phyloP scores from a whole-genome alignment of 2,797 vertebrate species.

The Ptychobarbus kaznakovi region DNA sequence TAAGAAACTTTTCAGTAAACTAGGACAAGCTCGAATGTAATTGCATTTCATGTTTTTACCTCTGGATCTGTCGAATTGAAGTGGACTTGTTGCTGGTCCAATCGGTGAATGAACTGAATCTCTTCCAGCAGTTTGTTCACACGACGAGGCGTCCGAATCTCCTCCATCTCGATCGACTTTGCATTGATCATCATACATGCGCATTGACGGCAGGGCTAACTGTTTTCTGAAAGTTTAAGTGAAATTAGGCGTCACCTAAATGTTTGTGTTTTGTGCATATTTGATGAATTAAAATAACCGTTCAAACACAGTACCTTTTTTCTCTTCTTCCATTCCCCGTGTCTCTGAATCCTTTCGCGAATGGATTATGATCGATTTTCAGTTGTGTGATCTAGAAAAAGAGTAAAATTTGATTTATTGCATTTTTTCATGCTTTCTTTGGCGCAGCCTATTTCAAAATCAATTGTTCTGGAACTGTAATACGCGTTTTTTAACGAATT shows the following conservation, averaged over 20 bases:
- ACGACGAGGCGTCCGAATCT: slow-evolving; percentile 91
- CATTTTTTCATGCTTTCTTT: neutral
- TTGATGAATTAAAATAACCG: neutral
- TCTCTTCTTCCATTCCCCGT: slow-evolving; percentile 94
- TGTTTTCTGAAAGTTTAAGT: slow-evolving; percentile 82
- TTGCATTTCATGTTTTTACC: slow-evolving; percentile 72
- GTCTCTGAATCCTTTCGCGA: slow-evolving; percentile 98
- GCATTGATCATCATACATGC: slow-evolving; percentile 84
- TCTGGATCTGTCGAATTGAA: slow-evolving; percentile 78
- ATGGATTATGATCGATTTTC: slow-evolving; percentile 98
- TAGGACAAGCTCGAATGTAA: neutral
- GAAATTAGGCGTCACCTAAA: slow-evolving; percentile 31
- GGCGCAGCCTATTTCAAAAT: neutral
- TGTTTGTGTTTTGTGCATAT: neutral
- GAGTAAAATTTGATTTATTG: slow-evolving; percentile 5
- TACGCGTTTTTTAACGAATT: neutral
- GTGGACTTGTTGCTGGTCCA: slow-evolving; percentile 80
- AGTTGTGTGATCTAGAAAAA: slow-evolving; percentile 86
- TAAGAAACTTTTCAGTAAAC: neutral
- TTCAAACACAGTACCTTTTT: slow-evolving; percentile 82
- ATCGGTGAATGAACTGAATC: slow-evolving; percentile 83
- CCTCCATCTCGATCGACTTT: slow-evolving; percentile 84
- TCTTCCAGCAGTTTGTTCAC: slow-evolving; percentile 81
- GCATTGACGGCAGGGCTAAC: slow-evolving; percentile 80
- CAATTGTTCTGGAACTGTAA: neutral